Conservation (phyloP, 2,888 invertebrate genomes). For the Aspidiotus destructor region DNA sequence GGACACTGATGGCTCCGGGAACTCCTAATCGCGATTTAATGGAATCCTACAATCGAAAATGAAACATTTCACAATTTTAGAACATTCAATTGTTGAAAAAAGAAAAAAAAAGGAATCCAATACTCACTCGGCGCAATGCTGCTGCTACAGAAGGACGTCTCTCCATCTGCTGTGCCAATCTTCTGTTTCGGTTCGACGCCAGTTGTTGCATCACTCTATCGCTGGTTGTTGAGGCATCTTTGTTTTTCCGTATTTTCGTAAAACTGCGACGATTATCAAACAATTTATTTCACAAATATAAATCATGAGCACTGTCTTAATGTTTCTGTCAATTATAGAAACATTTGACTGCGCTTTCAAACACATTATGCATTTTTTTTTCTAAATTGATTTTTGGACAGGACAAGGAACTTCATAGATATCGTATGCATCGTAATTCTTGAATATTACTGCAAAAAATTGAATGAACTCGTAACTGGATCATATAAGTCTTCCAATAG, state of each 20-base stretch:
- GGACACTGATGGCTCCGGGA: slow-evolving; percentile 23
- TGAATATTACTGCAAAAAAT: too few species aligned
- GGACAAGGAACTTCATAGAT: slow-evolving; percentile 1
- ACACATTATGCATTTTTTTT: neutral
- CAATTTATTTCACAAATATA: slow-evolving; percentile 11
- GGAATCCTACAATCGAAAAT: slow-evolving; percentile 12
- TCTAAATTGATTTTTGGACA: slow-evolving; percentile 2
- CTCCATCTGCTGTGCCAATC: slow-evolving; percentile 28
- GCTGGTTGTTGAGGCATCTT: slow-evolving; percentile 15
- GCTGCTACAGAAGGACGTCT: slow-evolving; percentile 27
- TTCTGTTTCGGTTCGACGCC: slow-evolving; percentile 21
- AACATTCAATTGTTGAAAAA: neutral
- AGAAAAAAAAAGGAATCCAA: neutral
- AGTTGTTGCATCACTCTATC: slow-evolving; percentile 27
- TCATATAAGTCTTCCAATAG: too few species aligned
- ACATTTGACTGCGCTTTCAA: neutral
- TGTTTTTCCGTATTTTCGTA: slow-evolving; percentile 23
- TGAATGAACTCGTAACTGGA: too few species aligned
- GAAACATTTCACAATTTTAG: neutral
- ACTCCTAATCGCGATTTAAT: slow-evolving; percentile 21
- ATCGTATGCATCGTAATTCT: too few species aligned
- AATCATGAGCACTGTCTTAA: slow-evolving; percentile 2
- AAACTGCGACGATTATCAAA: slow-evolving; percentile 13
- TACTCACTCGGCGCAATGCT: slow-evolving; percentile 17
- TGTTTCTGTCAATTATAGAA: slow-evolving; percentile 5